Evolutionary conservation across 2,888 invertebrate species (phyloP).

Genomic region (Ligdia adustata): DNA sequence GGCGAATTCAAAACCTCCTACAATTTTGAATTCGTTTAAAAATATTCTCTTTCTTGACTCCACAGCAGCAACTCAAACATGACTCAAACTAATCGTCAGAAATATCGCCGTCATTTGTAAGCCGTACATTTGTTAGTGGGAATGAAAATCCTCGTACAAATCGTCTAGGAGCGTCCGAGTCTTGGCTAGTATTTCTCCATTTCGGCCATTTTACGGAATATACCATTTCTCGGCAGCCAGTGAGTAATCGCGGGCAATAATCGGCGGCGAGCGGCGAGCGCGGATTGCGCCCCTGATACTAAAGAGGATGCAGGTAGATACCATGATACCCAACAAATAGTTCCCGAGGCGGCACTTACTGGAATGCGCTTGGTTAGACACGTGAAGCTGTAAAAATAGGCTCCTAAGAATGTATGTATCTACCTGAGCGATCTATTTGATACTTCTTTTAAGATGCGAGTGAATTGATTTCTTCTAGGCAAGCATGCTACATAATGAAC

Average conservation of each 20-base stretch:
- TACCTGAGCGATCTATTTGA: too few relatives aligned
- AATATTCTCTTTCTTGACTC: too few relatives aligned
- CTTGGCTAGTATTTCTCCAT: not conserved
- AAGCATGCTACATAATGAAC: too few relatives aligned
- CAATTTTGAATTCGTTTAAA: too few relatives aligned
- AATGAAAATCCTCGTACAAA: slow-evolving; percentile 12
- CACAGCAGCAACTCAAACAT: too few relatives aligned
- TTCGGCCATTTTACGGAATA: not conserved
- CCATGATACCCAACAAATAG: too few relatives aligned
- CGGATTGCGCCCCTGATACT: slow-evolving; percentile 5
- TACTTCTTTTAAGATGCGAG: too few relatives aligned
- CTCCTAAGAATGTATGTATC: not conserved
- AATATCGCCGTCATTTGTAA: slow-evolving; percentile 15
- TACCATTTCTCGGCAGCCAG: not conserved
- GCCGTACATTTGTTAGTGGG: slow-evolving; percentile 14
- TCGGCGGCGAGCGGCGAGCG: slow-evolving; percentile 6
- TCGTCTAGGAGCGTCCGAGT: slow-evolving; percentile 12
- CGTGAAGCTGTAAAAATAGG: slow-evolving; percentile 4
- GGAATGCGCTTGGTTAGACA: not conserved
- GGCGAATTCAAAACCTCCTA: too few relatives aligned
- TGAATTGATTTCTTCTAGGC: too few relatives aligned
- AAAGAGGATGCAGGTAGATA: not conserved
- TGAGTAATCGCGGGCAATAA: slow-evolving; percentile 21
- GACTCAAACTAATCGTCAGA: slow-evolving; percentile 4
- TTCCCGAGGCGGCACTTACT: slow-evolving; percentile 7